phyloP scores from a whole-genome alignment of 1,140 invertebrate species.

The Drosophila equinoxialis region DNA sequence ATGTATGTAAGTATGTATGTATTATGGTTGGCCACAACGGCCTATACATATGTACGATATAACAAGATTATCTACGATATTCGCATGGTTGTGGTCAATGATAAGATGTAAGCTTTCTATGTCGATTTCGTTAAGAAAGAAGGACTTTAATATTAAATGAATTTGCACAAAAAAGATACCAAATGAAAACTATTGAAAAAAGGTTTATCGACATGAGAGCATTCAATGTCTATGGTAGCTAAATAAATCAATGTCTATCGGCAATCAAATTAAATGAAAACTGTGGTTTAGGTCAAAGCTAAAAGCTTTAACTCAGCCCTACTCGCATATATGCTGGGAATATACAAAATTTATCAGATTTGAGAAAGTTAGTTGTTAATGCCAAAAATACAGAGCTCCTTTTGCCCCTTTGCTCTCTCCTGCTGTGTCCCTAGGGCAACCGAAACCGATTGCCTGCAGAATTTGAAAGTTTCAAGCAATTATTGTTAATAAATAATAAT shows the following conservation, averaged over 20 bases:
- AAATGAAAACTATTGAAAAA: neutral
- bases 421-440: too few relatives aligned
- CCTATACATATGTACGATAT: neutral
- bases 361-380: too few relatives aligned
- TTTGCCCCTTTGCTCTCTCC: too few relatives aligned
- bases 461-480: too few relatives aligned
- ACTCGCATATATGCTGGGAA: too few relatives aligned
- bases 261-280: neutral
- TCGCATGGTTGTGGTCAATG: slow-evolving; percentile 1
- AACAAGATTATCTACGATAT: slow-evolving; percentile 1
- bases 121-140: neutral
- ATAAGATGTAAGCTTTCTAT: neutral
- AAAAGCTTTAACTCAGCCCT: neutral
- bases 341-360: too few relatives aligned
- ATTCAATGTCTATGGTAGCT: too few relatives aligned
- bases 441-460: too few relatives aligned
- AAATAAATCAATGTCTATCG: too few relatives aligned
- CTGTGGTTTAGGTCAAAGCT: neutral
- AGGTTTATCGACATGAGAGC: too few relatives aligned
- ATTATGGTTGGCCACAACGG: neutral
- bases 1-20: neutral
- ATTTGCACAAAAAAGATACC: neutral
- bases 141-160: neutral
- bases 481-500: too few relatives aligned
- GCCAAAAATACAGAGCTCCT: too few relatives aligned